phyloP scores from a whole-genome alignment of 2,797 vertebrate genomes.

The Gambusia yucatana region DNA sequence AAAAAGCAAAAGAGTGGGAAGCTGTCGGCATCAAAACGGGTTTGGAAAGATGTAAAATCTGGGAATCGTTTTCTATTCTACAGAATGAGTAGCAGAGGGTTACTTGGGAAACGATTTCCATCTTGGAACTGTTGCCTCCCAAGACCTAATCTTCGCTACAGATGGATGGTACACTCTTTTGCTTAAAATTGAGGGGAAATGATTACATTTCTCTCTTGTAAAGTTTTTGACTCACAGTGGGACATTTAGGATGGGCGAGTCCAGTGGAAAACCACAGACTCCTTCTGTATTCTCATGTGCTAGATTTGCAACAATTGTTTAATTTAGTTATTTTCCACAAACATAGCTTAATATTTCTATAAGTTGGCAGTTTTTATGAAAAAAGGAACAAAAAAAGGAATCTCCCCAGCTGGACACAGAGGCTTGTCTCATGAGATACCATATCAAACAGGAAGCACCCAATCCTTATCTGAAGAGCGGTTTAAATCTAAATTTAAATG shows the following conservation, averaged over 20 bases:
- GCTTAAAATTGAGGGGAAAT: slow-evolving; percentile 9
- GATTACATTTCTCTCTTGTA: background rate
- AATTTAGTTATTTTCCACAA: slow-evolving; percentile 30
- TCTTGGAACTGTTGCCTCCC: background rate
- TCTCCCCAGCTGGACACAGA: slow-evolving; percentile 37
- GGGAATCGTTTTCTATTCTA: background rate
- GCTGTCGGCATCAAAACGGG: background rate
- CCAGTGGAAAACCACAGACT: slow-evolving; percentile 28
- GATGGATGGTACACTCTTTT: background rate
- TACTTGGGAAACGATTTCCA: background rate
- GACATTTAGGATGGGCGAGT: slow-evolving; percentile 31
- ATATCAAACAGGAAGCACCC: slow-evolving; percentile 54
- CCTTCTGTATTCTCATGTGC: background rate
- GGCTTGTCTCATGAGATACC: slow-evolving; percentile 39
- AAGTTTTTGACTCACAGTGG: background rate
- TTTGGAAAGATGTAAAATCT: background rate
- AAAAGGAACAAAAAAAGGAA: background rate
- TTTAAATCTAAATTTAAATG: slow-evolving; percentile 46
- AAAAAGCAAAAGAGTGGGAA: background rate
- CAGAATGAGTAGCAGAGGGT: background rate
- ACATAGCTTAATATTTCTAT: background rate
- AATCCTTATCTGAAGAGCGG: slow-evolving; percentile 25
- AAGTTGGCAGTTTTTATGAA: slow-evolving; percentile 8
- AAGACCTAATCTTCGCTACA: background rate
- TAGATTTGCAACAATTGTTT: slow-evolving; percentile 23